These are phyloP conservation scores for Tragulus kanchil DNA, from an alignment of 2,113 vertebrate genomes.

Conservation along the genomic window DNA sequence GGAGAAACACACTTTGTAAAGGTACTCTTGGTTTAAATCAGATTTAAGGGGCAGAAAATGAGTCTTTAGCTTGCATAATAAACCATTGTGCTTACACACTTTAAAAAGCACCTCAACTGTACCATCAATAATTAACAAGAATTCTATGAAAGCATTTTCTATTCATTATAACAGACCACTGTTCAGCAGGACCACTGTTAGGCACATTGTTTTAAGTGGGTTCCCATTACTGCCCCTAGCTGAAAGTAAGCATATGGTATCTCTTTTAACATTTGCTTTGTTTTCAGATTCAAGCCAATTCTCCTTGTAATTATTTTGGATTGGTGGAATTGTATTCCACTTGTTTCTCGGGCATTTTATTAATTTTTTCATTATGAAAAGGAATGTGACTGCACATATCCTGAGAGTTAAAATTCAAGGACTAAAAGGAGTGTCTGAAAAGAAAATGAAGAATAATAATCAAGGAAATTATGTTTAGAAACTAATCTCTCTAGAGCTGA, in stretches of 20 bases:
- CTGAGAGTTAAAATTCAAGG: constrained; percentile 77
- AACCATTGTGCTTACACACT: background rate
- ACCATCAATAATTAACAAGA: background rate
- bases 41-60: background rate
- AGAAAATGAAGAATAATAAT: no score
- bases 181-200: background rate
- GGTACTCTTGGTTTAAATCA: constrained; percentile 7
- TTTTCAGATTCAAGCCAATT: background rate
- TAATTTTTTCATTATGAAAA: constrained; percentile 71
- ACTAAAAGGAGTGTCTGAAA: constrained; percentile 39
- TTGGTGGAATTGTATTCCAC: constrained; percentile 37
- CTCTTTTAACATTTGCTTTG: constrained; percentile 61
- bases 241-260: background rate
- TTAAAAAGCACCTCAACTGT: background rate
- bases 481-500: background rate
- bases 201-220: background rate
- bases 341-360: constrained; percentile 61
- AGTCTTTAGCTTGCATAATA: background rate
- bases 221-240: background rate
- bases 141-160: background rate
- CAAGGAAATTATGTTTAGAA: constrained; percentile 18
- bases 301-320: constrained; percentile 39
- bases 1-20: background rate
- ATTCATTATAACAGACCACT: background rate
- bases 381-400: constrained; percentile 57